Percentiles rank a stretch among this genome's conserved stretches.
These are phyloP conservation scores for Ichneumon xanthorius DNA, from an alignment of 2,888 invertebrate genomes.

Conservation along the genomic window DNA sequence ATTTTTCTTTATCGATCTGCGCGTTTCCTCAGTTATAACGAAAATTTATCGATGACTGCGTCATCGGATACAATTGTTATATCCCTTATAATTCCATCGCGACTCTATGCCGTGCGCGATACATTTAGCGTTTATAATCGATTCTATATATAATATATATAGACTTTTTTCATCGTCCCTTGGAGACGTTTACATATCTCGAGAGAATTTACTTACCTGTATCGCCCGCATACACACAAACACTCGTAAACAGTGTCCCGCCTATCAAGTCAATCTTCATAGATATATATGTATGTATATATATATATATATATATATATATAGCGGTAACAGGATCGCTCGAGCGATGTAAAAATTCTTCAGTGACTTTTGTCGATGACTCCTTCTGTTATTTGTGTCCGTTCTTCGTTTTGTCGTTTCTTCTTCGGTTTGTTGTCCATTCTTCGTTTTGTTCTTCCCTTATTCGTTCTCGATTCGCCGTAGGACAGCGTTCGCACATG, in stretches of 20 bases:
- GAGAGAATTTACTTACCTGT: constrained; percentile 11
- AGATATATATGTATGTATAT: too few relatives aligned
- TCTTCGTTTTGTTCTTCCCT: constrained; percentile 10
- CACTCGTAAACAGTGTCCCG: constrained; percentile 13
- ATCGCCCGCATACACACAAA: constrained; percentile 21
- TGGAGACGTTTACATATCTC: constrained; percentile 24
- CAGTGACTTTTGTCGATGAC: background rate
- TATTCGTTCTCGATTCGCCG: constrained; percentile 18
- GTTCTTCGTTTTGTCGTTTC: background rate
- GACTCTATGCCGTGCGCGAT: constrained; percentile 55
- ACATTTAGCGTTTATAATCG: constrained; percentile 45
- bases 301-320: constrained; percentile 8
- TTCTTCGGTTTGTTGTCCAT: constrained; percentile 11
- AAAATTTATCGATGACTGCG: constrained; percentile 26
- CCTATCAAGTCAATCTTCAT: background rate
- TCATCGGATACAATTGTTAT: constrained; percentile 42
- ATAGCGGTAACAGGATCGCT: constrained; percentile 24
- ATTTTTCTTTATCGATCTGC: constrained; percentile 34
- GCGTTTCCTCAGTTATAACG: constrained; percentile 6
- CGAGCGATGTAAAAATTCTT: constrained; percentile 20
- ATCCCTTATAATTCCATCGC: constrained; percentile 51
- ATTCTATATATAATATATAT: constrained; percentile 23
- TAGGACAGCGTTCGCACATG: background rate
- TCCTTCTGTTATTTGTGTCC: background rate
- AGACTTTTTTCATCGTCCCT: constrained; percentile 34